A percentile compares a stretch with the other conserved stretches of the same genome.
phyloP scores from a whole-genome alignment of 92 coral and sea anemone genomes.

The Hydrozoanthus gracilis region DNA sequence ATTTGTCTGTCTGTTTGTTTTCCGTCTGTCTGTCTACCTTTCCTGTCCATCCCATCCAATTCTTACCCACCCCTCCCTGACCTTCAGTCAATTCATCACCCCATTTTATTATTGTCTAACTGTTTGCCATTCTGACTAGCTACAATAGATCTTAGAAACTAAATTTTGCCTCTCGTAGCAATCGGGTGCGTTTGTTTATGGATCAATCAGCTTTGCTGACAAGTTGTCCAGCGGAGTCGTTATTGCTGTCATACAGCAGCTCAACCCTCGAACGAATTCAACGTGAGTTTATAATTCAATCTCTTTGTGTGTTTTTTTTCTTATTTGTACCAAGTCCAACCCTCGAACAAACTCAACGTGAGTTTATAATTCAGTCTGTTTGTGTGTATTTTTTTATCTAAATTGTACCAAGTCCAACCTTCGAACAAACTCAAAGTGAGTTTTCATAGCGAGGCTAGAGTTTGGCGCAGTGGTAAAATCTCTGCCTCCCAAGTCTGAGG shows the following conservation, averaged over 20 bases:
- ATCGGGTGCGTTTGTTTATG: slow-evolving; percentile 88
- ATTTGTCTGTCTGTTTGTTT: too few relatives aligned
- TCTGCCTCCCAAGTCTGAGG: too few relatives aligned
- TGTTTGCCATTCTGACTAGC: too few relatives aligned
- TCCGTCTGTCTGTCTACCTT: too few relatives aligned
- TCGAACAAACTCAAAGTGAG: too few relatives aligned
- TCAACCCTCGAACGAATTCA: slow-evolving; percentile 72
- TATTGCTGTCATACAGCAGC: slow-evolving; percentile 79
- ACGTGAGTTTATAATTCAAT: slow-evolving; percentile 42
- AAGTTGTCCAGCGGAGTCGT: slow-evolving; percentile 83
- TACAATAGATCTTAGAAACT: neutral
- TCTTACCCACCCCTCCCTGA: too few relatives aligned
- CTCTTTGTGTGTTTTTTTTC: neutral
- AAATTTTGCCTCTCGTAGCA: slow-evolving; percentile 43
- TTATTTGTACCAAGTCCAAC: neutral
- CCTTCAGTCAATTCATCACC: too few relatives aligned
- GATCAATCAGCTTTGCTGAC: slow-evolving; percentile 83
- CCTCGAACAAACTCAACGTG: too few relatives aligned
- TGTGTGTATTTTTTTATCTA: neutral
- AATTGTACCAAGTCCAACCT: neutral
- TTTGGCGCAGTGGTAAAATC: too few relatives aligned
- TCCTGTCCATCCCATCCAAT: too few relatives aligned
- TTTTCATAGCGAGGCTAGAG: too few relatives aligned
- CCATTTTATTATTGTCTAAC: too few relatives aligned
- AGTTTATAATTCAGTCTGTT: neutral